phyloP scores from a whole-genome alignment of 2,888 invertebrate species.

The Pterostichus niger region DNA sequence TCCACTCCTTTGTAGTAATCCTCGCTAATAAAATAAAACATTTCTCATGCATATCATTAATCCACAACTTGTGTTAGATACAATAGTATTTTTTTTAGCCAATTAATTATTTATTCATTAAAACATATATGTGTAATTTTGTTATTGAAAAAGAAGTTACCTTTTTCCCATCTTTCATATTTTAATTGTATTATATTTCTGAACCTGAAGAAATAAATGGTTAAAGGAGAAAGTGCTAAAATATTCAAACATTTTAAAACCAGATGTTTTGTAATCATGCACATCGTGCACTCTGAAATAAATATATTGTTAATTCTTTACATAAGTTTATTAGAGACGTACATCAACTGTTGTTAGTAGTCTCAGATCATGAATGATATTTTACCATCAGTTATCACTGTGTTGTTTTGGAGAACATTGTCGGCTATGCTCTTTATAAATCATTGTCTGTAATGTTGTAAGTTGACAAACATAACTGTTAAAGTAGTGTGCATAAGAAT shows the following conservation, averaged over 20 bases:
- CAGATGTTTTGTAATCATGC: slow-evolving; percentile 30
- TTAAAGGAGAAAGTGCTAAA: slow-evolving; percentile 35
- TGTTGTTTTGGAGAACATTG: slow-evolving; percentile 20
- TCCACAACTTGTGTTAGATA: slow-evolving; percentile 26
- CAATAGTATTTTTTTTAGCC: not conserved
- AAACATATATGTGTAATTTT: not conserved
- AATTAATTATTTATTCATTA: no score
- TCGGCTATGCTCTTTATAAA: slow-evolving; percentile 3
- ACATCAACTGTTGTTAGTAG: slow-evolving; percentile 11
- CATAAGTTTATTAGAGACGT: slow-evolving; percentile 3
- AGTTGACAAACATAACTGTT: slow-evolving; percentile 27
- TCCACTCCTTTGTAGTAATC: slow-evolving; percentile 96
- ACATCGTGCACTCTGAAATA: slow-evolving; percentile 35
- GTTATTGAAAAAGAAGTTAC: slow-evolving; percentile 43
- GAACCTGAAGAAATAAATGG: slow-evolving; percentile 38
- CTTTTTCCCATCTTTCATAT: slow-evolving; percentile 31
- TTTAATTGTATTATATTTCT: slow-evolving; percentile 25
- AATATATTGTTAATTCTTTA: slow-evolving; percentile 6
- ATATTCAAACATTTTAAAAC: not conserved
- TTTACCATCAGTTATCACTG: not conserved
- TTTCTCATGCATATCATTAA: slow-evolving; percentile 8
- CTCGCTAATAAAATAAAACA: slow-evolving; percentile 81
- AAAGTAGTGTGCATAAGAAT: slow-evolving; percentile 43
- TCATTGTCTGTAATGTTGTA: slow-evolving; percentile 13
- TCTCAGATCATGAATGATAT: slow-evolving; percentile 1